These are phyloP conservation scores for Lithobates sylvaticus DNA, from an alignment of 2,797 vertebrate species.

Conservation along the genomic window DNA sequence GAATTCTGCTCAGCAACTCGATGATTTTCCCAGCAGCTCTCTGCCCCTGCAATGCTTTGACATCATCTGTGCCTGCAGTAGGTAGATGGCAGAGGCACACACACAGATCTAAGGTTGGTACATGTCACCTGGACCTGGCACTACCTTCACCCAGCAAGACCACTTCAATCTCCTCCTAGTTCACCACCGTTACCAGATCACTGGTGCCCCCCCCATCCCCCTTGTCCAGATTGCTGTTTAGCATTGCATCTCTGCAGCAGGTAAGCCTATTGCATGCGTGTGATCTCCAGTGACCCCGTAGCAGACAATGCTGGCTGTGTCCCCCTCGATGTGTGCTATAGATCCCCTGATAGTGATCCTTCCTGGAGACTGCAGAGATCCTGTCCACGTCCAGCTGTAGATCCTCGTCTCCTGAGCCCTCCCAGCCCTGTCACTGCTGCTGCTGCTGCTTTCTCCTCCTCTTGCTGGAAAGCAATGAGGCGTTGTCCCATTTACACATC, in stretches of 20 bases:
- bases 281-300: not conserved
- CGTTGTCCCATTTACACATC: constrained; percentile 22
- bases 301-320: not conserved
- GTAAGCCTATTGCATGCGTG: constrained; percentile 7
- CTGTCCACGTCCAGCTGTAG: constrained; percentile 51
- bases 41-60: constrained; percentile 45
- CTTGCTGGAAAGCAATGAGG: constrained; percentile 50
- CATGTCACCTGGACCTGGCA: not conserved
- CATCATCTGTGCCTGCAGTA: constrained; percentile 8
- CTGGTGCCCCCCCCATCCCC: not conserved
- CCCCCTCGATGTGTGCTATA: not conserved
- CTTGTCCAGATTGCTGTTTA: constrained; percentile 28
- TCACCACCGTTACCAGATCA: not conserved
- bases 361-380: constrained; percentile 28
- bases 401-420: constrained; percentile 52
- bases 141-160: too few relatives aligned
- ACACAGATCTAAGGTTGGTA: not conserved
- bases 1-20: constrained; percentile 9
- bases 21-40: constrained; percentile 5
- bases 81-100: not conserved
- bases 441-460: constrained; percentile 55
- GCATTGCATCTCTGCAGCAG: not conserved
- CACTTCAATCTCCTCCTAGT: not conserved
- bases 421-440: constrained; percentile 53
- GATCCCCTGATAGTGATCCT: constrained; percentile 7